Evolutionary conservation across 1,140 invertebrate genomes (phyloP).

Genomic region (Diorhabda carinulata): DNA sequence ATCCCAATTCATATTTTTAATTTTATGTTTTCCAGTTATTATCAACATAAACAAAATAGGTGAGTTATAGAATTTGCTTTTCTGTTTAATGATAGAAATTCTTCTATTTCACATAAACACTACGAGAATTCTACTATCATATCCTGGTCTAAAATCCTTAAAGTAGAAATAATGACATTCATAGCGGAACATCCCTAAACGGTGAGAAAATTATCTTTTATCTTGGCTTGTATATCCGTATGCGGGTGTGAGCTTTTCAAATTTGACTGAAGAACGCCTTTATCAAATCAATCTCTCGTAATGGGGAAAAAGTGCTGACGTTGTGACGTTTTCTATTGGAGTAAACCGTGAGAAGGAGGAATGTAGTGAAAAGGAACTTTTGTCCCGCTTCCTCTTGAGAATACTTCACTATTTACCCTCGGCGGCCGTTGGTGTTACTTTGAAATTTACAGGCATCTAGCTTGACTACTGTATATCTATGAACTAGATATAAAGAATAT

Average conservation of each 20-base stretch:
- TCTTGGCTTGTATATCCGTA: constrained; percentile 16
- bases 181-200: neutral
- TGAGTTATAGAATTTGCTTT: no score
- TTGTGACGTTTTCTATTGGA: constrained; percentile 37
- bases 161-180: no score
- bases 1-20: no score
- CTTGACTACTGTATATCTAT: no score
- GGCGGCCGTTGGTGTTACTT: constrained; percentile 15
- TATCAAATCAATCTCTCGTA: constrained; percentile 43
- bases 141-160: no score
- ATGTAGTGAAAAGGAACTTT: constrained; percentile 36
- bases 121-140: no score
- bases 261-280: constrained; percentile 34
- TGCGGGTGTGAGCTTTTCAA: constrained; percentile 28
- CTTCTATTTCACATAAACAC: no score
- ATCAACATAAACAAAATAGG: no score
- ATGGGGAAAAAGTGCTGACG: constrained; percentile 41
- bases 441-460: neutral
- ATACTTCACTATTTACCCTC: constrained; percentile 26
- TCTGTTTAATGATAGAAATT: no score
- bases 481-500: no score
- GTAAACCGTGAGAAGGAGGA: constrained; percentile 30
- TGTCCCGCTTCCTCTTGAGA: constrained; percentile 35
- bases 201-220: constrained; percentile 37
- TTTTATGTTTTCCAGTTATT: no score